phyloP scores from a whole-genome alignment of 2,113 vertebrate genomes.

The Fulmarus glacialis region DNA sequence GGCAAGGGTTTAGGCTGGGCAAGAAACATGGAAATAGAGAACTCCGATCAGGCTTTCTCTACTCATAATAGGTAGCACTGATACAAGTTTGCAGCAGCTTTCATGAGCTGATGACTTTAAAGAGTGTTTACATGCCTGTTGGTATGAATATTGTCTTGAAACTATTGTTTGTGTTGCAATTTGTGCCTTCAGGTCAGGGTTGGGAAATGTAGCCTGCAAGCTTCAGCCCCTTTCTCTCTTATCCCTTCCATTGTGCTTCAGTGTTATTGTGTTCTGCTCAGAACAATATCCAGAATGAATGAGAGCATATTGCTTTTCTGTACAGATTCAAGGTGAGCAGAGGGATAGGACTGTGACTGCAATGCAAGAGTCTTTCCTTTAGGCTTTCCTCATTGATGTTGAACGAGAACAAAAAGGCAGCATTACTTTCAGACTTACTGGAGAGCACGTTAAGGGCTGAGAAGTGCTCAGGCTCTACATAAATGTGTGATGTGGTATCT shows the following conservation, averaged over 20 bases:
- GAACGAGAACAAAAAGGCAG: background rate
- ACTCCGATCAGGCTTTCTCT: background rate
- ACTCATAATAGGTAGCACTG: fast-evolving
- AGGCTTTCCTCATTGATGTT: background rate
- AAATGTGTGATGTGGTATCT: background rate
- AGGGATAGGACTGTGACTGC: background rate
- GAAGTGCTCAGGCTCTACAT: background rate
- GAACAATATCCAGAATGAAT: background rate
- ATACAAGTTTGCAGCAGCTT: background rate
- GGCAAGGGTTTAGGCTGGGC: background rate
- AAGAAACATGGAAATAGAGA: background rate
- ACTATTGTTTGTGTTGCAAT: background rate
- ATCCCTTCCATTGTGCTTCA: background rate
- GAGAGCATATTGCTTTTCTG: background rate
- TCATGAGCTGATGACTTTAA: background rate
- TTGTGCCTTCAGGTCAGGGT: background rate
- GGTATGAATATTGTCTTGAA: background rate
- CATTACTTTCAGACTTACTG: background rate
- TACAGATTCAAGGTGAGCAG: background rate
- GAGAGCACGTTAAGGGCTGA: background rate
- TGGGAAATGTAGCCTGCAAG: background rate
- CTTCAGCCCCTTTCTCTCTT: background rate
- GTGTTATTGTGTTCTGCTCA: background rate
- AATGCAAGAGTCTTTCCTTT: background rate
- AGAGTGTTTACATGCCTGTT: background rate